Percentiles rank a stretch among this genome's conserved stretches.
Evolutionary conservation across 2,888 invertebrate species (phyloP).

Genomic region (Scaptomyza reducta): DNA sequence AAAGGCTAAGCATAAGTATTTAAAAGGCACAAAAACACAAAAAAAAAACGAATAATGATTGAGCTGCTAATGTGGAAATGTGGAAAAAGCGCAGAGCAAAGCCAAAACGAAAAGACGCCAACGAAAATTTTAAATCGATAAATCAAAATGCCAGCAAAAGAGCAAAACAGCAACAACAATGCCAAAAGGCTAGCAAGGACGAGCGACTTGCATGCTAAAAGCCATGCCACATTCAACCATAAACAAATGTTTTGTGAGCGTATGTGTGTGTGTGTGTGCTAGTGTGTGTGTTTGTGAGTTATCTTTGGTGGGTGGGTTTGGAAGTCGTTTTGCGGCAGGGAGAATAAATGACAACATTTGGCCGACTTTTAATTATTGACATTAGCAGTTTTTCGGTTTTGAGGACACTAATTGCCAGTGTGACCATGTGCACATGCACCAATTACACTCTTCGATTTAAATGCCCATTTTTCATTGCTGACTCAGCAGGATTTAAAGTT

Average conservation of each 20-base stretch:
- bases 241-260: conserved; percentile 4
- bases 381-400: conserved; percentile 46
- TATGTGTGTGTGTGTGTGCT: conserved; percentile 11
- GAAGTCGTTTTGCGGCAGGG: conserved; percentile 35
- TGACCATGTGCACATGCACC: conserved; percentile 31
- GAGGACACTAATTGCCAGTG: conserved; percentile 48
- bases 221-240: conserved; percentile 39
- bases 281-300: conserved; percentile 9
- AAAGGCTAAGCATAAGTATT: conserved; percentile 45
- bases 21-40: conserved; percentile 37
- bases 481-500: conserved; percentile 20
- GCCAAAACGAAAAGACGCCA: conserved; percentile 23
- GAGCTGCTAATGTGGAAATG: conserved; percentile 46
- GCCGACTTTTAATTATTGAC: conserved; percentile 79
- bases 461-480: conserved; percentile 3
- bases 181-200: conserved; percentile 63
- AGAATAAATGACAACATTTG: conserved; percentile 76
- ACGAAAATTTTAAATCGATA: conserved; percentile 72
- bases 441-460: not conserved
- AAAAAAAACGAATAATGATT: conserved; percentile 39
- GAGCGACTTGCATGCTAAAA: conserved; percentile 75
- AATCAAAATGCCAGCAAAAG: conserved; percentile 75
- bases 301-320: conserved; percentile 33
- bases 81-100: conserved; percentile 25
- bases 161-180: conserved; percentile 35